phyloP scores from a whole-genome alignment of 1,140 invertebrate species.

The Musca vetustissima region DNA sequence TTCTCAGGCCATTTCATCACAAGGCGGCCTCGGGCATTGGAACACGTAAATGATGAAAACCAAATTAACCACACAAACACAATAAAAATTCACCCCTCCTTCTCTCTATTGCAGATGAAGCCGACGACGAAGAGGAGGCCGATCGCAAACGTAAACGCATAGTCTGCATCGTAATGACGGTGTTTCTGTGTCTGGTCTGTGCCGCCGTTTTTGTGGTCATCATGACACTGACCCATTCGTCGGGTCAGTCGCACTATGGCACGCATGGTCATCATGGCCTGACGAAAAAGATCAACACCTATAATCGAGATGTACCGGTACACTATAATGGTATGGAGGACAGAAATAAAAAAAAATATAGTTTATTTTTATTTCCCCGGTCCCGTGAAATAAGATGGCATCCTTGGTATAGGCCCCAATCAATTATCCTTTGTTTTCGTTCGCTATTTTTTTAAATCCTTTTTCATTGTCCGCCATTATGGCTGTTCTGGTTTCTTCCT shows the following conservation, averaged over 20 bases:
- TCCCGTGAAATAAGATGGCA: too few relatives aligned
- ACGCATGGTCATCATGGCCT: slow-evolving; percentile 56
- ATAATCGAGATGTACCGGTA: slow-evolving; percentile 58
- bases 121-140: slow-evolving; percentile 56
- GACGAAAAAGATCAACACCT: slow-evolving; percentile 65
- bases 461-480: too few relatives aligned
- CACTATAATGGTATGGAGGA: slow-evolving; percentile 53
- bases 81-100: slow-evolving; percentile 39
- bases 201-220: slow-evolving; percentile 70
- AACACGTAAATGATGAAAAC: slow-evolving; percentile 35
- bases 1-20: slow-evolving; percentile 51
- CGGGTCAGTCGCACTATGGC: slow-evolving; percentile 58
- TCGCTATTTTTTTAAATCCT: too few relatives aligned
- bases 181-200: slow-evolving; percentile 68
- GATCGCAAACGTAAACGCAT: slow-evolving; percentile 66
- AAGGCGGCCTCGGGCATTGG: slow-evolving; percentile 39
- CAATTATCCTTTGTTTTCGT: too few relatives aligned
- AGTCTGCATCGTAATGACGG: slow-evolving; percentile 66
- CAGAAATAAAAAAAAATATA: too few relatives aligned
- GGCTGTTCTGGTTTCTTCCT: too few relatives aligned
- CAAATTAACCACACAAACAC: slow-evolving; percentile 36
- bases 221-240: slow-evolving; percentile 70
- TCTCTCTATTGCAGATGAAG: slow-evolving; percentile 46
- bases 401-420: too few relatives aligned
- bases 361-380: too few relatives aligned